phyloP scores from a whole-genome alignment of 2,888 invertebrate genomes.

The Bombylius discolor region DNA sequence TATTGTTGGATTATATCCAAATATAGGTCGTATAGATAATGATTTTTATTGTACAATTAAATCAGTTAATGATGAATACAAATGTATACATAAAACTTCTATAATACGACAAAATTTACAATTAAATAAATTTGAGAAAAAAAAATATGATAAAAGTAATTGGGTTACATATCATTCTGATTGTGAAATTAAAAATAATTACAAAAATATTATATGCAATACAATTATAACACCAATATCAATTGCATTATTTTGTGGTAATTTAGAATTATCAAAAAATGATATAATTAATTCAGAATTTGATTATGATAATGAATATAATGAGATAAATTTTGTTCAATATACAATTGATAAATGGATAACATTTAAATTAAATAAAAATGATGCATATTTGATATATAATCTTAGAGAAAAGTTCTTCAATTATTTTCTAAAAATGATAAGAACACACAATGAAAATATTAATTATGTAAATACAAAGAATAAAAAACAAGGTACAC shows the following conservation, averaged over 20 bases:
- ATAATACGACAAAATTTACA: constrained; percentile 24
- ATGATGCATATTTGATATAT: constrained; percentile 50
- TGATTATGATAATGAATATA: background rate
- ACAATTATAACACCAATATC: constrained; percentile 70
- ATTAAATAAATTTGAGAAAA: constrained; percentile 44
- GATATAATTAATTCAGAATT: background rate
- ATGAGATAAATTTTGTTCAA: background rate
- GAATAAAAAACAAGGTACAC: constrained; percentile 5
- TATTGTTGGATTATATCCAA: constrained; percentile 80
- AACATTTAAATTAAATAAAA: constrained; percentile 51
- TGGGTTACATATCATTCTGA: constrained; percentile 81
- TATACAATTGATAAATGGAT: constrained; percentile 63
- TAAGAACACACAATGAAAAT: constrained; percentile 12
- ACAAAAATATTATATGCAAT: constrained; percentile 59
- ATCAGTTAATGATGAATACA: constrained; percentile 44
- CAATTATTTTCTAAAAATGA: constrained; percentile 24
- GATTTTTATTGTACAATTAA: constrained; percentile 42
- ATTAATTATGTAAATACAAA: background rate
- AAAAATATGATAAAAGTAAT: constrained; percentile 50
- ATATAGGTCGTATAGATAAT: constrained; percentile 58
- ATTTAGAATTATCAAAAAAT: constrained; percentile 6
- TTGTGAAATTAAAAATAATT: constrained; percentile 47
- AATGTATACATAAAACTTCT: constrained; percentile 43
- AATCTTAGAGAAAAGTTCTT: constrained; percentile 59
- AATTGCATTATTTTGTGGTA: constrained; percentile 51